phyloP scores from a whole-genome alignment of 1,140 invertebrate species.

The Drosophila truncata region DNA sequence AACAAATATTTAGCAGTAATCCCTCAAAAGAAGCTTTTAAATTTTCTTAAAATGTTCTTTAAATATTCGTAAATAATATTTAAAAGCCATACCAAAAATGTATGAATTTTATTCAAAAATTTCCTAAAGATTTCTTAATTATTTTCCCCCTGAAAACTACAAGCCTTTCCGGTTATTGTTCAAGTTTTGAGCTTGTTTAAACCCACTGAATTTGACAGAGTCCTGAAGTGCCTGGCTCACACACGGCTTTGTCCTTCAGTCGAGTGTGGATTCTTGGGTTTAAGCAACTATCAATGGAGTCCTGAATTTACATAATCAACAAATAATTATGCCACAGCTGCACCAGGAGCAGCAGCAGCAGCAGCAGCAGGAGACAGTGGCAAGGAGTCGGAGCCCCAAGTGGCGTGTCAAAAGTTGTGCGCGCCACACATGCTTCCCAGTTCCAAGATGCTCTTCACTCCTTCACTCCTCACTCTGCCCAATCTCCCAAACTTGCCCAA shows the following conservation, averaged over 20 bases:
- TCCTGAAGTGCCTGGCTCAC: neutral
- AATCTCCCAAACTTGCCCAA: constrained; percentile 10
- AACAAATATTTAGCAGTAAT: too few relatives aligned
- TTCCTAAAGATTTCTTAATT: neutral
- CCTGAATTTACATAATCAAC: constrained; percentile 78
- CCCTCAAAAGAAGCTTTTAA: too few relatives aligned
- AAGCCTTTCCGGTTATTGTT: neutral
- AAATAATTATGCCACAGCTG: constrained; percentile 81
- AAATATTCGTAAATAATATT: neutral
- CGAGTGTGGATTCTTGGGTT: constrained; percentile 9
- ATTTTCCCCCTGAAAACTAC: neutral
- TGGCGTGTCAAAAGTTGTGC: constrained; percentile 71
- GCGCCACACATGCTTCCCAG: constrained; percentile 48
- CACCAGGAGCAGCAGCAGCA: constrained; percentile 21
- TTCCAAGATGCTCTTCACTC: constrained; percentile 17
- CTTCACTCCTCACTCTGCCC: neutral
- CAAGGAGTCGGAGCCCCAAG: constrained; percentile 20
- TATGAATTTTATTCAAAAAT: neutral
- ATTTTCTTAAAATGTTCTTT: too few relatives aligned
- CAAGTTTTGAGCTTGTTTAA: neutral
- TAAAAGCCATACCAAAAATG: neutral
- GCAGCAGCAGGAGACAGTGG: constrained; percentile 3
- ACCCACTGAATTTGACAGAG: constrained; percentile 4
- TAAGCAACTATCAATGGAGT: constrained; percentile 71
- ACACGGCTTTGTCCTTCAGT: constrained; percentile 12